A percentile compares a stretch with the other conserved stretches of the same genome.
Conservation (phyloP, 2,797 vertebrate species). For the Siniperca undulata region DNA sequence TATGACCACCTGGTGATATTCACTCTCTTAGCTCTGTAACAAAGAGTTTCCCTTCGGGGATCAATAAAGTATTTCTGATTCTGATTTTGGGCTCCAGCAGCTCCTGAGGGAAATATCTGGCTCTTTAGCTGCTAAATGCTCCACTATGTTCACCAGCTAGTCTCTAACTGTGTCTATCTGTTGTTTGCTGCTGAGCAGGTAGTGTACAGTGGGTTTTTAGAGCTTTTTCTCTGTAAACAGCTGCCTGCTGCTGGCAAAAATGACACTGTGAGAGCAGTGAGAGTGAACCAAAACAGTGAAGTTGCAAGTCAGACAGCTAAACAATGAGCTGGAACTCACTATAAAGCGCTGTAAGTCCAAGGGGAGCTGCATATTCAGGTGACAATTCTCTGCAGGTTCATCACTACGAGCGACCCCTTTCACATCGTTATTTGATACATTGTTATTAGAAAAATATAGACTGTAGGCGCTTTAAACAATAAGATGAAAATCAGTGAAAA, state of each 20-base stretch:
- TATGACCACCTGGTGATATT: background rate
- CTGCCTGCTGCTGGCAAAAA: background rate
- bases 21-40: background rate
- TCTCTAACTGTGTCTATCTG: background rate
- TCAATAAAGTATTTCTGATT: no score
- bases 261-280: background rate
- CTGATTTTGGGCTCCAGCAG: background rate
- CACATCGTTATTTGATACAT: background rate
- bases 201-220: no score
- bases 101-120: background rate
- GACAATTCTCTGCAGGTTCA: background rate
- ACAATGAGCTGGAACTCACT: background rate
- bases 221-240: background rate
- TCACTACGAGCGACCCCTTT: background rate
- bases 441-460: background rate
- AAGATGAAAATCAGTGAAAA: background rate
- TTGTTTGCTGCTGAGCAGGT: conserved; percentile 1
- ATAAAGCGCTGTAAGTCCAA: background rate
- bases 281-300: background rate
- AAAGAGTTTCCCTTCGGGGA: no score
- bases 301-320: background rate
- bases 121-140: background rate
- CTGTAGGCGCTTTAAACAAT: background rate
- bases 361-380: background rate
- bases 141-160: background rate